A percentile compares a stretch with the other conserved stretches of the same genome.
Evolutionary conservation across 2,113 vertebrate species (phyloP).

Genomic region (Myiopsitta monachus): DNA sequence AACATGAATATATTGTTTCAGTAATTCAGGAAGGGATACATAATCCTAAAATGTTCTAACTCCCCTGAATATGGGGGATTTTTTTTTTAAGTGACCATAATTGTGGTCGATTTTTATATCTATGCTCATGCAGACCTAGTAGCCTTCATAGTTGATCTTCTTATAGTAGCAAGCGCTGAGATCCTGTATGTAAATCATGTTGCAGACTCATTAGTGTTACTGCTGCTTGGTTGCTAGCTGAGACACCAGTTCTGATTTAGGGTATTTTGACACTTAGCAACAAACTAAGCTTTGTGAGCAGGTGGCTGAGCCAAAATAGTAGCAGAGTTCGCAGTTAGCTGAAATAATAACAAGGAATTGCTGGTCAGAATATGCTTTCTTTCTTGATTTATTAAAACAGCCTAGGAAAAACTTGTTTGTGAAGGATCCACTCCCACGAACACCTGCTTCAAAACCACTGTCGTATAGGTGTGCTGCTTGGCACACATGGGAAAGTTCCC

Average conservation of each 20-base stretch:
- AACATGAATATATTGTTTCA: not conserved
- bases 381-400: slow-evolving; percentile 62
- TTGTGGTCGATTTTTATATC: not conserved
- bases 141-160: not conserved
- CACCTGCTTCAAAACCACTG: slow-evolving; percentile 13
- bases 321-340: slow-evolving; percentile 57
- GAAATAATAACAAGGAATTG: slow-evolving; percentile 70
- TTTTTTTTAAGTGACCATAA: not conserved
- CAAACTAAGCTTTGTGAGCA: slow-evolving; percentile 67
- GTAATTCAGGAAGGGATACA: not conserved
- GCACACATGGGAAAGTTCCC: not conserved
- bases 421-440: slow-evolving; percentile 42
- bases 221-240: slow-evolving; percentile 64
- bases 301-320: slow-evolving; percentile 73
- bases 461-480: slow-evolving; percentile 13
- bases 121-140: not conserved
- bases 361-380: slow-evolving; percentile 60
- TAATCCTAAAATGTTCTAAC: not conserved
- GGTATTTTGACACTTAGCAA: slow-evolving; percentile 71
- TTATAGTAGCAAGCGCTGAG: slow-evolving; percentile 18
- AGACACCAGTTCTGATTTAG: slow-evolving; percentile 67
- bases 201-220: slow-evolving; percentile 64
- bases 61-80: not conserved
- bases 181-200: slow-evolving; percentile 45
- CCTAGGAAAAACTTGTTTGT: not conserved